Conservation (phyloP, 2,888 invertebrate species). For the Agrotis ipsilon region DNA sequence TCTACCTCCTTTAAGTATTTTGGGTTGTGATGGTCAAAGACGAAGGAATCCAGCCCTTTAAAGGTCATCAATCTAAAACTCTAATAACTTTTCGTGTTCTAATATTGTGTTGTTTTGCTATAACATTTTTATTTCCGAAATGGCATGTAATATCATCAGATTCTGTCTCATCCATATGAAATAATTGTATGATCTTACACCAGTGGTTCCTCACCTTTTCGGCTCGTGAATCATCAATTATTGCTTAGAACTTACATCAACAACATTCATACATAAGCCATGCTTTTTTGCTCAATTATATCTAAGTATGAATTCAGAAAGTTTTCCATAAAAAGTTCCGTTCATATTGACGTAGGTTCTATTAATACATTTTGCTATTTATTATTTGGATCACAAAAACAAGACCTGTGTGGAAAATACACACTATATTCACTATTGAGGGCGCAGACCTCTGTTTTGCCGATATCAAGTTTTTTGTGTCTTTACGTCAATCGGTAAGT, state of each 20-base stretch:
- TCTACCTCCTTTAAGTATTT: too few species aligned
- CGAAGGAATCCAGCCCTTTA: too few species aligned
- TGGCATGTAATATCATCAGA: too few species aligned
- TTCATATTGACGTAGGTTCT: neutral
- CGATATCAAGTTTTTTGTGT: slow-evolving; percentile 5
- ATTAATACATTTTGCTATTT: slow-evolving; percentile 4
- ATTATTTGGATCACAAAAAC: slow-evolving; percentile 18
- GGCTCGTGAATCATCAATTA: neutral
- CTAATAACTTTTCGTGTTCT: too few species aligned
- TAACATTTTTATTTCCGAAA: neutral
- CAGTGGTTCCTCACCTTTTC: neutral
- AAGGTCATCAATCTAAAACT: too few species aligned
- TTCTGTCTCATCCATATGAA: neutral
- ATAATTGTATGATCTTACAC: neutral
- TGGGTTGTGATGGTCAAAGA: too few species aligned
- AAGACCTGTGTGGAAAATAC: slow-evolving; percentile 6
- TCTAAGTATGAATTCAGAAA: slow-evolving; percentile 8
- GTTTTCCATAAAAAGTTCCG: slow-evolving; percentile 20
- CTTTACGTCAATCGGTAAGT: slow-evolving; percentile 25
- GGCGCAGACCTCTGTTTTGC: slow-evolving; percentile 19
- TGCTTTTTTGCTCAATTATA: slow-evolving; percentile 9
- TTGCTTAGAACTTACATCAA: neutral
- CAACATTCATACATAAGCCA: neutral
- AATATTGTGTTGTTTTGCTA: too few species aligned
- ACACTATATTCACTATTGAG: neutral